A percentile compares a stretch with the other conserved stretches of the same genome.
Evolutionary conservation across 2,113 vertebrate genomes (phyloP).

Genomic region (Morphnarchus princeps): DNA sequence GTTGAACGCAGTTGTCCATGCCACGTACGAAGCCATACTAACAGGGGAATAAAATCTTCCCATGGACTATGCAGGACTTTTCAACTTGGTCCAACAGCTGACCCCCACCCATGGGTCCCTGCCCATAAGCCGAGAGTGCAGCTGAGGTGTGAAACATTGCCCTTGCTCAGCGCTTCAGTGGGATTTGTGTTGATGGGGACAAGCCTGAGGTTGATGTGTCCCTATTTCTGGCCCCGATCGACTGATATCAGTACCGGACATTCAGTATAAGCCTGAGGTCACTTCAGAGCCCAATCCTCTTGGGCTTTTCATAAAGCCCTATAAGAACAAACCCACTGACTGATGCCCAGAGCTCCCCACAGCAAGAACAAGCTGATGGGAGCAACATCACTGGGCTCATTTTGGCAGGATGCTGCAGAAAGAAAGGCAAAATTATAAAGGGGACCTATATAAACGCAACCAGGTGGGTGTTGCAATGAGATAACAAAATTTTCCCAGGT

Average conservation of each 20-base stretch:
- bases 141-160: neutral
- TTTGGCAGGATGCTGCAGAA: accelerated
- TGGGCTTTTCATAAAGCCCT: neutral
- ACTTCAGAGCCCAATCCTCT: neutral
- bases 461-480: neutral
- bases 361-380: accelerated
- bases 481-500: accelerated
- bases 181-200: neutral
- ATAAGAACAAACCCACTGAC: neutral
- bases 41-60: neutral
- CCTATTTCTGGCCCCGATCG: neutral
- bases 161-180: too few species aligned
- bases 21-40: accelerated
- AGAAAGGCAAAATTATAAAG: neutral
- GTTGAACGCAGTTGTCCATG: accelerated
- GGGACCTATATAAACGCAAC: accelerated
- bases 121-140: neutral
- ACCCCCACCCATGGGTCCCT: neutral
- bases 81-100: neutral
- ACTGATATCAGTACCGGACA: accelerated
- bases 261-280: neutral
- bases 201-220: neutral
- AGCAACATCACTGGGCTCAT: neutral
- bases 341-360: neutral
- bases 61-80: neutral